Conservation (phyloP, 2,888 invertebrate species). For the Drosophila atripex region DNA sequence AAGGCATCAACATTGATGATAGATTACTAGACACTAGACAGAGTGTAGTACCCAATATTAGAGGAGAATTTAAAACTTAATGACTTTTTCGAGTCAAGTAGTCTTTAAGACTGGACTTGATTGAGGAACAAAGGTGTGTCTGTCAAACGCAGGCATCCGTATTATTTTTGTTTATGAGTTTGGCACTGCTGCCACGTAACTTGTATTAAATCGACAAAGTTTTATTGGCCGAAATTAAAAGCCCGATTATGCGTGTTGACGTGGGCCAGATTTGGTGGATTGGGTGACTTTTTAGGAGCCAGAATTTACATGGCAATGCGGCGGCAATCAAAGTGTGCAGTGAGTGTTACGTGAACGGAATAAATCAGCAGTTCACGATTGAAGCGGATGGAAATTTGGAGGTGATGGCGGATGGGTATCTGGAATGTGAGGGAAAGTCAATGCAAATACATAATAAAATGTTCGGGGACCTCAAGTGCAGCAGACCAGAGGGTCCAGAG, state of each 20-base stretch:
- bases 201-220: constrained; percentile 29
- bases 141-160: constrained; percentile 12
- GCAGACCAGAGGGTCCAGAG: background rate
- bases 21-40: constrained; percentile 8
- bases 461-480: constrained; percentile 32
- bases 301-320: constrained; percentile 44
- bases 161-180: constrained; percentile 6
- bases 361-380: constrained; percentile 35
- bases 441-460: constrained; percentile 39
- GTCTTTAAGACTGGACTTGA: background rate
- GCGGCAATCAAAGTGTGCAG: constrained; percentile 48
- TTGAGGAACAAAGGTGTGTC: background rate
- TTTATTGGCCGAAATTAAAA: constrained; percentile 49
- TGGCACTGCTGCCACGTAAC: constrained; percentile 12
- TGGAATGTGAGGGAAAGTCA: background rate
- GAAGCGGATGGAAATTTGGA: constrained; percentile 16
- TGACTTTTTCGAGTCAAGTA: background rate
- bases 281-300: constrained; percentile 21
- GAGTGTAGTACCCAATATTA: background rate
- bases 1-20: constrained; percentile 4
- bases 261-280: constrained; percentile 31
- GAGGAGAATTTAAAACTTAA: background rate
- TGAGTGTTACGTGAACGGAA: constrained; percentile 42
- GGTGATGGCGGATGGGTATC: background rate
- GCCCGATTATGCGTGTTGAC: constrained; percentile 50